Evolutionary conservation across 1,140 invertebrate genomes (phyloP), one percentile per base, ranked within the genome.

Genomic region (Drosophila prosaltans): DNA sequence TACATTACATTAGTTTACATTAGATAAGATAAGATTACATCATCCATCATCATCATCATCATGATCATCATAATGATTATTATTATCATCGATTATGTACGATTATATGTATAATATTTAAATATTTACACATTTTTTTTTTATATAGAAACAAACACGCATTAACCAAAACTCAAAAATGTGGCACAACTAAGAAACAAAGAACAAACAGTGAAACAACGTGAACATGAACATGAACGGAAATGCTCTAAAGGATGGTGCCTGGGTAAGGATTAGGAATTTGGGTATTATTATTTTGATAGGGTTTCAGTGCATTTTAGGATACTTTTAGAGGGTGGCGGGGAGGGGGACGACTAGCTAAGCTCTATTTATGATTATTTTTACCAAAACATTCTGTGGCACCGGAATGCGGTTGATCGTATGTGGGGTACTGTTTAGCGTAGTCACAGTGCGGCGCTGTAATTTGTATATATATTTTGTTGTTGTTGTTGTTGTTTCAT

Each of bases 361-460:
- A 43, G 71, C 65, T 21, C 83, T 88, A 88, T 69, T 78, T 80
- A 88, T 88, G 76, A 88, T 80, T 88, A 88, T 84, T 86, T 91
- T 92, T 92, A 92, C 91, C 91, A 92, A 92, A 91, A 92, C 91
- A 92, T 92, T 92, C 80, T 92, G 91, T 91, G 91, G 91, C 78
- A 92, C 91, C 91, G 91, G 91, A 88, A 92, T 92, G 89, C 91
- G 91, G 91, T 92, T 92, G 91, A 92, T 91, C 91, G 91, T 92
- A 92, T 92, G 91, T 92, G 91, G 91, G 83, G 80, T 92, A 90
- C 90, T 92, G 91, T 91, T 91, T 91, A 92, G 91, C 91, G 91
- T 92, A 90, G 91, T 92, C 91, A 92, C 90, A 90, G 91, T 92
- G 91, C 91, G 91, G 85, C 91, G 91, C 91, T 92, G 91, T 91